Evolutionary conservation across 2,113 vertebrate species (phyloP).

Genomic region (Progne subis): DNA sequence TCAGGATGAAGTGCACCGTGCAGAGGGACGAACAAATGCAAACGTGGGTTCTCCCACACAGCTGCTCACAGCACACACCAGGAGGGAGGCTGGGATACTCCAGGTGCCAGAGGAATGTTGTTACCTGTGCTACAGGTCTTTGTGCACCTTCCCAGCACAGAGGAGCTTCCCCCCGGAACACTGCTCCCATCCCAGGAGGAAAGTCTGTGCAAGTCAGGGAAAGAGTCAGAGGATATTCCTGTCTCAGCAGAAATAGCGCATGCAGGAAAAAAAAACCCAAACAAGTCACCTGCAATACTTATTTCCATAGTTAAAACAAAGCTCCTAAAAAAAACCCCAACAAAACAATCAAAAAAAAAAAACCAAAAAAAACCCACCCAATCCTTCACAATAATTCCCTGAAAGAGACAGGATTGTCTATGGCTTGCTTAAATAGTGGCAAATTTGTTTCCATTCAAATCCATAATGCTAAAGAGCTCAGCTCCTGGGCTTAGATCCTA

Average conservation of each 20-base stretch:
- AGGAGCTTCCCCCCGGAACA: not conserved
- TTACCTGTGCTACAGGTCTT: not conserved
- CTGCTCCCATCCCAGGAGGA: not conserved
- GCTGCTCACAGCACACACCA: rapidly evolving
- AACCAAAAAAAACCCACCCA: not conserved
- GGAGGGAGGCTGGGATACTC: rapidly evolving
- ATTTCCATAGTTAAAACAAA: not conserved
- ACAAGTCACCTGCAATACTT: rapidly evolving
- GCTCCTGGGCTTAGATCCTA: not conserved
- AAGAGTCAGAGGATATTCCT: not conserved
- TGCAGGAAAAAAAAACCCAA: not conserved
- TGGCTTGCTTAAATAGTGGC: not conserved
- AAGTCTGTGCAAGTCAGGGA: not conserved
- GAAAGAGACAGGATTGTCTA: not conserved
- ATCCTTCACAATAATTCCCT: not conserved
- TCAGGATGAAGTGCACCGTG: not conserved
- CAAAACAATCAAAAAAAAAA: not conserved
- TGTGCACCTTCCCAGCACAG: not conserved
- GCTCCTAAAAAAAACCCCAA: not conserved
- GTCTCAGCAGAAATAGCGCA: not conserved
- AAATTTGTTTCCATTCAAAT: not conserved
- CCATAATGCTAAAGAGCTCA: not conserved
- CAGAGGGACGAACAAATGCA: not conserved
- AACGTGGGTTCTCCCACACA: rapidly evolving
- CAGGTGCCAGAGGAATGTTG: rapidly evolving